A percentile compares a stretch with the other conserved stretches of the same genome.
Conservation (phyloP, 2,888 invertebrate species). For the Thymelicus sylvestris region DNA sequence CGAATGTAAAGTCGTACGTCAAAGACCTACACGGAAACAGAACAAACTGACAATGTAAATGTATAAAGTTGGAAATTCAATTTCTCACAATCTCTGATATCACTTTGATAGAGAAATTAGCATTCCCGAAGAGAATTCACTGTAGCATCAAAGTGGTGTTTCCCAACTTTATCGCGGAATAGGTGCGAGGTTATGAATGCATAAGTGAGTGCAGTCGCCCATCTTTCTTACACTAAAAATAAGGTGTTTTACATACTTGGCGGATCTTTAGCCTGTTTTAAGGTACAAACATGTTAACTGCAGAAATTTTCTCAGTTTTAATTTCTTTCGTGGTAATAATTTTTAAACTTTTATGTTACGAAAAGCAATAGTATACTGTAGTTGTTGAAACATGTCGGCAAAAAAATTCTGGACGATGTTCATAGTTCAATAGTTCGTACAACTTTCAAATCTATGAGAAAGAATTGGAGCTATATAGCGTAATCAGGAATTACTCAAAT, state of each 20-base stretch:
- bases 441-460: too few relatives aligned
- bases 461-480: too few relatives aligned
- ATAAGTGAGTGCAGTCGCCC: constrained; percentile 22
- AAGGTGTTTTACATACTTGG: constrained; percentile 6
- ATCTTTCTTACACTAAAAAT: constrained; percentile 4
- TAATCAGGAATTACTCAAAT: too few relatives aligned
- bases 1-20: neutral
- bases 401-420: too few relatives aligned
- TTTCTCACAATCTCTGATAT: constrained; percentile 5
- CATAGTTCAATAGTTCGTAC: too few relatives aligned
- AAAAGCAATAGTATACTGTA: too few relatives aligned
- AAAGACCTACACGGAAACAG: neutral
- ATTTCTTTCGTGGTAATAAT: neutral
- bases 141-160: constrained; percentile 12
- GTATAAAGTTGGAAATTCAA: neutral
- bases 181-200: constrained; percentile 22
- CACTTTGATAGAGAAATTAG: constrained; percentile 11
- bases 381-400: too few relatives aligned
- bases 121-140: constrained; percentile 16
- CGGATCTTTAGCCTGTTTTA: neutral
- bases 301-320: neutral
- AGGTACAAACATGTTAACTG: too few relatives aligned
- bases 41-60: neutral
- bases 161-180: constrained; percentile 18
- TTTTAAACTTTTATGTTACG: too few relatives aligned